Conservation (phyloP, 1,140 invertebrate genomes). For the Whitmania pigra region DNA sequence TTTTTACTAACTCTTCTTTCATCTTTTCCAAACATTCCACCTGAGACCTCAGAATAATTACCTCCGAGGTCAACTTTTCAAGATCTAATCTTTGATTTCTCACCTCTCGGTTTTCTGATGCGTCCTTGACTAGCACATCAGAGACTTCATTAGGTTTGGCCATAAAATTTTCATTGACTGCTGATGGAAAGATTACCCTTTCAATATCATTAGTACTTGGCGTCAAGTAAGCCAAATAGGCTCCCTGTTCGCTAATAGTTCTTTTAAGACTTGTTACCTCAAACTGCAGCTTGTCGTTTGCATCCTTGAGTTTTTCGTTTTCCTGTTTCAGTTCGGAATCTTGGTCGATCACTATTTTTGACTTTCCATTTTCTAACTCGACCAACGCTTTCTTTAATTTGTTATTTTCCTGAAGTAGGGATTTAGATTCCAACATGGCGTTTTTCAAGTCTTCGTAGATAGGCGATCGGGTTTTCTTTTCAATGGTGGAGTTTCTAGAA, state of each 20-base stretch:
- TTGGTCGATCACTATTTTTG: neutral
- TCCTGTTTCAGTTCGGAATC: neutral
- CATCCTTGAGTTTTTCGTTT: neutral
- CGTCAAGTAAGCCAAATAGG: conserved; percentile 5
- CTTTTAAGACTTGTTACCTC: conserved; percentile 3
- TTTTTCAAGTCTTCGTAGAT: conserved; percentile 8
- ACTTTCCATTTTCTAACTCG: neutral
- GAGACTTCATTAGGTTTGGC: neutral
- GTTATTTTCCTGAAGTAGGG: neutral
- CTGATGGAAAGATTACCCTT: neutral
- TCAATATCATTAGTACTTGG: neutral
- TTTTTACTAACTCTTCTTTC: neutral
- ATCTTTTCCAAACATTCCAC: conserved; percentile 1
- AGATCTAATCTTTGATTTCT: neutral
- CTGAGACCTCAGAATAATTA: conserved; percentile 3
- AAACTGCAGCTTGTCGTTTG: neutral
- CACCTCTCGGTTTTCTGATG: neutral
- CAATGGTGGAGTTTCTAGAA: too few relatives aligned
- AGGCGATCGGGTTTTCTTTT: neutral
- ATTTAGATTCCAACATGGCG: neutral
- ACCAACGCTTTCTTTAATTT: neutral
- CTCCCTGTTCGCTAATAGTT: conserved; percentile 6
- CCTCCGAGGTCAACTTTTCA: conserved; percentile 5
- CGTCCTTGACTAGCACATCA: neutral
- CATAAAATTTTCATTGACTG: neutral